Percentiles rank a stretch among this genome's conserved stretches.
These are phyloP conservation scores for Eudemis profundana DNA, from an alignment of 2,888 invertebrate genomes.

Conservation along the genomic window DNA sequence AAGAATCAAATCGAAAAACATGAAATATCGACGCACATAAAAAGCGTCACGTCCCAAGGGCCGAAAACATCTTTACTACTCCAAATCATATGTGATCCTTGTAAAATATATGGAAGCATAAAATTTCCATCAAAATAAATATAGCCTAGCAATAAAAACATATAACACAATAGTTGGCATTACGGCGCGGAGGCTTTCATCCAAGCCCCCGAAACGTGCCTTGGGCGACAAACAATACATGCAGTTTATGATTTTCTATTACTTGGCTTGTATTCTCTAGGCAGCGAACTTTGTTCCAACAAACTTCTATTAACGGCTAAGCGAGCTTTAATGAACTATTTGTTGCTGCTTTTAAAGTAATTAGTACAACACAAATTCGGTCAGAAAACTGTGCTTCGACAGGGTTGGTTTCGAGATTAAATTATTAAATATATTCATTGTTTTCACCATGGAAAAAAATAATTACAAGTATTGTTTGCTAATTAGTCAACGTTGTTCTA, in stretches of 20 bases:
- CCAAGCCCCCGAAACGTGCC: slow-evolving; percentile 53
- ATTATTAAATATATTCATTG: slow-evolving; percentile 5
- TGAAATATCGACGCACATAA: slow-evolving; percentile 3
- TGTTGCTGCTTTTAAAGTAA: slow-evolving; percentile 34
- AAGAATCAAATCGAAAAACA: not conserved
- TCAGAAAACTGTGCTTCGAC: slow-evolving; percentile 1
- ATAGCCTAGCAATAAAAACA: slow-evolving; percentile 44
- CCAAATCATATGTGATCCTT: slow-evolving; percentile 4
- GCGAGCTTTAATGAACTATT: slow-evolving; percentile 41
- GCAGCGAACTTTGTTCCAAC: slow-evolving; percentile 31
- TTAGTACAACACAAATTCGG: slow-evolving; percentile 27
- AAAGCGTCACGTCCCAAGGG: not conserved
- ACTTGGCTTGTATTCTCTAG: slow-evolving; percentile 23
- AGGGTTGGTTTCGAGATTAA: slow-evolving; percentile 10
- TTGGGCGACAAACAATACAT: slow-evolving; percentile 44
- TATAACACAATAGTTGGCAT: slow-evolving; percentile 47
- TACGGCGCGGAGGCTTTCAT: slow-evolving; percentile 54
- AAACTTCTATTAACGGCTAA: slow-evolving; percentile 39
- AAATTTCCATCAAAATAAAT: slow-evolving; percentile 37
- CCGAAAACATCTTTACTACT: slow-evolving; percentile 7
- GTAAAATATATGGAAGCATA: slow-evolving; percentile 16
- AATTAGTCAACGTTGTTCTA: no score
- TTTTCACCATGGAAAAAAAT: not conserved
- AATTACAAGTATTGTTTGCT: not conserved
- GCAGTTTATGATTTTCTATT: slow-evolving; percentile 44